Percentiles rank a stretch among this genome's conserved stretches.
Evolutionary conservation across 1,140 invertebrate species (phyloP).

Genomic region (Anadara kagoshimensis): DNA sequence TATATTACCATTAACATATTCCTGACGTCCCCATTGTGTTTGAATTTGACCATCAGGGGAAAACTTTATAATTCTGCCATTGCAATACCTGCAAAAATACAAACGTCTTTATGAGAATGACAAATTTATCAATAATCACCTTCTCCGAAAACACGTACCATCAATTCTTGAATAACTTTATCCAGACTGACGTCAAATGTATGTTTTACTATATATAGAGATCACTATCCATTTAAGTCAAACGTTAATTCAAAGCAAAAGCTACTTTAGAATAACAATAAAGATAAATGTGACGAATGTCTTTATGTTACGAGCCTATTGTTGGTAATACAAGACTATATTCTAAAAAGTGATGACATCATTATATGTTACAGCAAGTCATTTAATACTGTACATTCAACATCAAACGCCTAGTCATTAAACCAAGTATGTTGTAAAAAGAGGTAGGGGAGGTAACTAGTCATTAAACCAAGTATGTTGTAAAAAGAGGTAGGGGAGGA

Average conservation of each 20-base stretch:
- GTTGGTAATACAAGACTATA: too few species aligned
- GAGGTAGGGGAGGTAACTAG: neutral
- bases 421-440: neutral
- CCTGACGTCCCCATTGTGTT: constrained; percentile 82
- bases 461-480: neutral
- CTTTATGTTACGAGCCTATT: too few species aligned
- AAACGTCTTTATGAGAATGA: neutral
- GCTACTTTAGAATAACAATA: too few species aligned
- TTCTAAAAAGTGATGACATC: too few species aligned
- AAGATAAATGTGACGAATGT: too few species aligned
- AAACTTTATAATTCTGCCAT: constrained; percentile 90
- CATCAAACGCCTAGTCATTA: neutral
- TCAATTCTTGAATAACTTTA: neutral
- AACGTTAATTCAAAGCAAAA: too few species aligned
- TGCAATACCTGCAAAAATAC: constrained; percentile 81
- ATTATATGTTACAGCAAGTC: too few species aligned
- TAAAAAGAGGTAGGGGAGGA: neutral
- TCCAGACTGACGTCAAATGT: neutral
- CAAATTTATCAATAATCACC: neutral
- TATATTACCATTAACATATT: too few species aligned
- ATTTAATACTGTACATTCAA: too few species aligned
- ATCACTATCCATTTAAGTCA: neutral
- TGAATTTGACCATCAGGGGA: constrained; percentile 85
- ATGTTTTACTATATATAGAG: neutral
- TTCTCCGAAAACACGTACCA: neutral